Percentiles rank a stretch among this genome's conserved stretches.
Evolutionary conservation across 2,888 invertebrate species (phyloP).

Genomic region (Caenorhabditis panamensis): DNA sequence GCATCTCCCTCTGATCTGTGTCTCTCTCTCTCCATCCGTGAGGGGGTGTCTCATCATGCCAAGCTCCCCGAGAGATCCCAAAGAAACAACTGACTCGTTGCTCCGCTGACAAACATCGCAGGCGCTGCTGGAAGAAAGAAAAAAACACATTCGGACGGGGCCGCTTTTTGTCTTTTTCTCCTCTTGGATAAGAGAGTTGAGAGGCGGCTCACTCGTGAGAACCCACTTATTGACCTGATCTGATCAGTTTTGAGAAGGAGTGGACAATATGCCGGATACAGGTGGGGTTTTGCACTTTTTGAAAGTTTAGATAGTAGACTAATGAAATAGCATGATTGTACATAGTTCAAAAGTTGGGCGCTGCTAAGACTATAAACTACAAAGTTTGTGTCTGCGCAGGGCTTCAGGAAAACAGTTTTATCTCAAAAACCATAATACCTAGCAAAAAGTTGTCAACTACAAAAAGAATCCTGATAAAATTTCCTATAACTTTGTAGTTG

Average conservation of each 20-base stretch:
- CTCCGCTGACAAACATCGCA: too few species aligned
- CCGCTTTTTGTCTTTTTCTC: neutral
- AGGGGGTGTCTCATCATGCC: constrained; percentile 16
- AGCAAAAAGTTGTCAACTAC: too few species aligned
- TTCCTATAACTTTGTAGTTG: too few species aligned
- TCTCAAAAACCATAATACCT: too few species aligned
- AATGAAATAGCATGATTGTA: neutral
- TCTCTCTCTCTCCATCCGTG: neutral
- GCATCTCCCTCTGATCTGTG: neutral
- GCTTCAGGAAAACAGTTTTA: too few species aligned
- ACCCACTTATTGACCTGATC: constrained; percentile 10
- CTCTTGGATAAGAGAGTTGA: neutral
- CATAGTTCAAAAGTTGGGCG: too few species aligned
- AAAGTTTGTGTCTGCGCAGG: too few species aligned
- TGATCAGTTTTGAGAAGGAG: neutral
- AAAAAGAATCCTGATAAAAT: too few species aligned
- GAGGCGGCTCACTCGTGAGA: neutral
- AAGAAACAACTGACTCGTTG: constrained; percentile 16
- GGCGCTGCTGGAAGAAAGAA: neutral
- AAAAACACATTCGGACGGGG: too few species aligned
- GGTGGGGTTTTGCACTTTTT: constrained; percentile 5
- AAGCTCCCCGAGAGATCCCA: neutral
- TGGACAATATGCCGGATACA: constrained; percentile 30
- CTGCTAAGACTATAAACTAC: too few species aligned
- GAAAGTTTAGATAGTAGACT: neutral